A percentile compares a stretch with the other conserved stretches of the same genome.
phyloP scores from a whole-genome alignment of 2,797 vertebrate genomes.

The Macropodus opercularis region DNA sequence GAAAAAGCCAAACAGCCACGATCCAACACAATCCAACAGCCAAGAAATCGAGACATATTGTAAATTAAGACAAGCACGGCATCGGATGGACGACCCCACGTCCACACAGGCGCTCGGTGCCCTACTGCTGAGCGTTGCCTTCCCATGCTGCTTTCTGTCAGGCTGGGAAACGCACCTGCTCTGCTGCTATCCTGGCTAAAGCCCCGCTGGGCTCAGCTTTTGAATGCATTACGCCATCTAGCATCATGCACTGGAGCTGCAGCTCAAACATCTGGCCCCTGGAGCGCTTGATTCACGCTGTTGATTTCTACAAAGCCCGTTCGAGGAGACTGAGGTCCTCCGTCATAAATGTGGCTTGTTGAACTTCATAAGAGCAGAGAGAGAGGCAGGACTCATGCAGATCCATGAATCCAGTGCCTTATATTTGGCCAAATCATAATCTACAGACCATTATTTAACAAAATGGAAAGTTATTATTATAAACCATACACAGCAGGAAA shows the following conservation, averaged over 20 bases:
- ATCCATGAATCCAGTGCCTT: slow-evolving; percentile 42
- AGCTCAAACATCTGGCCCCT: too few relatives aligned
- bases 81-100: slow-evolving; percentile 65
- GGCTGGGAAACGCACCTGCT: too few relatives aligned
- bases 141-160: too few relatives aligned
- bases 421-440: slow-evolving; percentile 43
- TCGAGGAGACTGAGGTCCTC: too few relatives aligned
- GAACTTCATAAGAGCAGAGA: slow-evolving; percentile 27
- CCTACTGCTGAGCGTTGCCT: too few relatives aligned
- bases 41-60: slow-evolving; percentile 72
- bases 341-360: too few relatives aligned
- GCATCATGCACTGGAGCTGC: slow-evolving; percentile 50
- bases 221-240: slow-evolving; percentile 71
- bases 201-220: slow-evolving; percentile 42
- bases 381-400: slow-evolving; percentile 13
- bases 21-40: slow-evolving; percentile 65
- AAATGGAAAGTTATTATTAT: too few relatives aligned
- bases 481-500: too few relatives aligned
- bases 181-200: slow-evolving; percentile 49
- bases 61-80: slow-evolving; percentile 71
- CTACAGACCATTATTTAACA: slow-evolving; percentile 50
- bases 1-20: slow-evolving; percentile 54
- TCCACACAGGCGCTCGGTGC: slow-evolving; percentile 65
- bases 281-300: too few relatives aligned
- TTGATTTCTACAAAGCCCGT: slow-evolving; percentile 68